Evolutionary conservation across 2,113 vertebrate species (phyloP), one percentile per base, ranked within the genome.

Genomic region (Polypterus bichir): DNA sequence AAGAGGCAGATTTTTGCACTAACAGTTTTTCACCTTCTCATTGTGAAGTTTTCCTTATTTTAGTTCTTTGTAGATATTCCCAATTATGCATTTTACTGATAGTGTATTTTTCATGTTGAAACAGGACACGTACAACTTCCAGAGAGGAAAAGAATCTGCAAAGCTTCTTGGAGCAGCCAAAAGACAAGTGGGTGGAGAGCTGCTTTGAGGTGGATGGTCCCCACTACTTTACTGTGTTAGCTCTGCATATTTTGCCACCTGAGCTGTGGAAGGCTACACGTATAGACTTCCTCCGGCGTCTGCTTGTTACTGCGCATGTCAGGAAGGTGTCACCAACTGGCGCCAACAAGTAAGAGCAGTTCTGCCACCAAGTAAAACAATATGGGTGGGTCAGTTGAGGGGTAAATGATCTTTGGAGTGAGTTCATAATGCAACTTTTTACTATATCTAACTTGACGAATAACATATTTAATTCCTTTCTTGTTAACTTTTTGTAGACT

Each of bases 141-240:
- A 85, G 96, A 44, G 96, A 99, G 72, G 96, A 99, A 74, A 99
- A 98, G 68, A 97, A 92, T 76, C 83, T 99, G 47, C 95, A 98
- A 79, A 90, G 86, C 74, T 98, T 99, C 76, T 76, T 98, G 82
- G 96, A 98, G 77, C 94, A 97, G 75, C 91, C 91, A 2, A 90
- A 82, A 64, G 96, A 99, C 76, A 97, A 97, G 73, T 97, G 96
- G 96, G 80, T 94, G 70, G 96, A 99, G 79, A 87, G 83, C 71
- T 90, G 92, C 44, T 97, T 92, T 0, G 96, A 99, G 44, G 93
- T 98, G 72, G 96, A 99, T 0, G 95, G 96, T 7, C 90, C 95
- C 1, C 91, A 98, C 73, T 99, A 99, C 67, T 94, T 83, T 84
- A 95, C 92, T 0, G 85, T 91, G 70, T 73, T 99, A 83, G 91